These are phyloP conservation scores for Eupithecia pulchellata DNA, from an alignment of 2,888 invertebrate species.

Conservation along the genomic window DNA sequence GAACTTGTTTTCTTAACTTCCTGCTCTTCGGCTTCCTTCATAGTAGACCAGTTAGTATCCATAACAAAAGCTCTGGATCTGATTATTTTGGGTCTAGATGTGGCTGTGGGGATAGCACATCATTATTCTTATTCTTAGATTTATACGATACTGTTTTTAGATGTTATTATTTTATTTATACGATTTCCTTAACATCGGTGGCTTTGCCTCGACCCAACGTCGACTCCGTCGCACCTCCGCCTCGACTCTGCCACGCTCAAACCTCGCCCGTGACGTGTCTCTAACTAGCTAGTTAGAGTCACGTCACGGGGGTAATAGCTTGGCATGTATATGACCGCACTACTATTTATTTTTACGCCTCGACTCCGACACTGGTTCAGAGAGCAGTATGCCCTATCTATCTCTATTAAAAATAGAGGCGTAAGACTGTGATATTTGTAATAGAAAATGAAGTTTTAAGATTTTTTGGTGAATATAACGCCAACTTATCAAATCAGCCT, in stretches of 20 bases:
- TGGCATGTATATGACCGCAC: too few species aligned
- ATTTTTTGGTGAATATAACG: not conserved
- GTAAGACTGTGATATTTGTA: not conserved
- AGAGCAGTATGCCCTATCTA: not conserved
- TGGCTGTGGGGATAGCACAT: not conserved
- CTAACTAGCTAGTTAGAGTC: not conserved
- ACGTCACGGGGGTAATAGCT: too few species aligned
- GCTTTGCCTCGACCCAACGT: not conserved
- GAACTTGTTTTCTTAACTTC: too few species aligned
- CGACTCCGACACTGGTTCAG: not conserved
- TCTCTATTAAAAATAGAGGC: not conserved
- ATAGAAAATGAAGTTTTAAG: not conserved
- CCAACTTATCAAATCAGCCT: not conserved
- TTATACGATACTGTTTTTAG: too few species aligned
- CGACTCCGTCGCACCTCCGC: too few species aligned
- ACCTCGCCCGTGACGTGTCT: not conserved
- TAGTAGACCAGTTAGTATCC: not conserved
- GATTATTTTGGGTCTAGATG: not conserved
- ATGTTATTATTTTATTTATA: too few species aligned
- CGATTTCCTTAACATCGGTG: not conserved
- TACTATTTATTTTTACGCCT: too few species aligned
- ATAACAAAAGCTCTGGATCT: not conserved
- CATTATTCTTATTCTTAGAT: not conserved
- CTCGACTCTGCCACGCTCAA: not conserved
- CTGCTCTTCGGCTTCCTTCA: too few species aligned